These are phyloP conservation scores for Archivesica marissinica DNA, from an alignment of 1,140 invertebrate species.

Conservation along the genomic window DNA sequence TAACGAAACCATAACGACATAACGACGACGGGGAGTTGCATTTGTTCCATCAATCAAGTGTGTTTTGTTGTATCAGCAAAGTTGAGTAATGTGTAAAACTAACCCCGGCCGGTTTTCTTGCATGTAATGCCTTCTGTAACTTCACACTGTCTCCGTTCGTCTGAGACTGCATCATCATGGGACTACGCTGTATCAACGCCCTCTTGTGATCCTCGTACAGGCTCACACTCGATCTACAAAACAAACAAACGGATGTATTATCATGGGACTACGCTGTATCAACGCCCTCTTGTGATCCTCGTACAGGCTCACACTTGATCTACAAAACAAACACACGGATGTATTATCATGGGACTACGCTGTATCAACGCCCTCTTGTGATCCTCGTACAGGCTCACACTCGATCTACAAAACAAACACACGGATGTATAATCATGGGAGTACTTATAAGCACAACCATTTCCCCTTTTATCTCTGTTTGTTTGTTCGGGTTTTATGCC, in stretches of 20 bases:
- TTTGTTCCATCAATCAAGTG: too few relatives aligned
- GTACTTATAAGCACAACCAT: too few relatives aligned
- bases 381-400: conserved; percentile 52
- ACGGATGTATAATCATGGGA: too few relatives aligned
- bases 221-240: conserved; percentile 34
- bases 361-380: conserved; percentile 51
- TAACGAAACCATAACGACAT: too few relatives aligned
- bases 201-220: conserved; percentile 58
- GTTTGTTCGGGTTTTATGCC: too few relatives aligned
- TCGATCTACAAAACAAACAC: conserved; percentile 23
- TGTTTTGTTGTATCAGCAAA: too few relatives aligned
- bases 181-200: conserved; percentile 36
- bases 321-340: background rate
- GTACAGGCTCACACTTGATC: conserved; percentile 43
- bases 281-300: conserved; percentile 57
- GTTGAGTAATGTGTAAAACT: background rate
- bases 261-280: conserved; percentile 25
- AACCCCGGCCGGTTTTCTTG: conserved; percentile 29
- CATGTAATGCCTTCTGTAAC: conserved; percentile 33
- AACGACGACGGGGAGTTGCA: too few relatives aligned
- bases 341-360: background rate
- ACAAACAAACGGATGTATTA: background rate
- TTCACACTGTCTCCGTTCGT: conserved; percentile 39
- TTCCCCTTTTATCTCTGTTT: too few relatives aligned
- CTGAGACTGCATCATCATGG: background rate